Evolutionary conservation across 2,797 vertebrate genomes (phyloP).

Genomic region (Miichthys miiuy): DNA sequence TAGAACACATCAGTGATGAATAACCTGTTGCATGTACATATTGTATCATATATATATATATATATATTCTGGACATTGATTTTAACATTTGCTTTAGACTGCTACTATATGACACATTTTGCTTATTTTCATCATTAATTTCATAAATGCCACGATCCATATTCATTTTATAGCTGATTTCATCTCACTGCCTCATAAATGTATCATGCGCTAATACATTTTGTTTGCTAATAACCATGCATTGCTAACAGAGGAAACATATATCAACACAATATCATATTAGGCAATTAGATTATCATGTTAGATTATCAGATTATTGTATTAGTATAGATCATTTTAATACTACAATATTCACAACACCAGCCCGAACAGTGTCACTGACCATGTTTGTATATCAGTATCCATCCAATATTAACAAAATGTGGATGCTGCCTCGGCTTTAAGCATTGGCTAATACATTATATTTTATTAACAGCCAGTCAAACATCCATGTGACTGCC

Average conservation of each 20-base stretch:
- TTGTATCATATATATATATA: neutral
- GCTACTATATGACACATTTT: conserved; percentile 24
- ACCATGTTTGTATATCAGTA: conserved; percentile 35
- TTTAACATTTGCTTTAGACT: conserved; percentile 48
- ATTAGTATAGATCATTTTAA: conserved; percentile 26
- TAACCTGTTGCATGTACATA: conserved; percentile 18
- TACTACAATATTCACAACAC: conserved; percentile 25
- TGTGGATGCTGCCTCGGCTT: conserved; percentile 10
- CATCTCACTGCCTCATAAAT: conserved; percentile 55
- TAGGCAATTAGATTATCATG: conserved; percentile 28
- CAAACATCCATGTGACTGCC: neutral
- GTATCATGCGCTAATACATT: conserved; percentile 59
- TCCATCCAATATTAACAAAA: conserved; percentile 33
- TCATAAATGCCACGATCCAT: conserved; percentile 30
- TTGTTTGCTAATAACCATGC: conserved; percentile 59
- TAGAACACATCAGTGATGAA: conserved; percentile 41
- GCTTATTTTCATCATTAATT: conserved; percentile 30
- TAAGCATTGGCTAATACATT: conserved; percentile 6
- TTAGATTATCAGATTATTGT: conserved; percentile 21
- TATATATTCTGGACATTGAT: conserved; percentile 14
- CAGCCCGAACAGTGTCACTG: conserved; percentile 6
- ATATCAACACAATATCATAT: conserved; percentile 24
- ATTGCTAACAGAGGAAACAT: conserved; percentile 64
- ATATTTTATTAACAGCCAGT: conserved; percentile 9
- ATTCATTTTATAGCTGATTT: conserved; percentile 44